Base-by-base conservation (phyloP, 2,113 vertebrate species). In the Mohoua ochrocephala region DNA sequence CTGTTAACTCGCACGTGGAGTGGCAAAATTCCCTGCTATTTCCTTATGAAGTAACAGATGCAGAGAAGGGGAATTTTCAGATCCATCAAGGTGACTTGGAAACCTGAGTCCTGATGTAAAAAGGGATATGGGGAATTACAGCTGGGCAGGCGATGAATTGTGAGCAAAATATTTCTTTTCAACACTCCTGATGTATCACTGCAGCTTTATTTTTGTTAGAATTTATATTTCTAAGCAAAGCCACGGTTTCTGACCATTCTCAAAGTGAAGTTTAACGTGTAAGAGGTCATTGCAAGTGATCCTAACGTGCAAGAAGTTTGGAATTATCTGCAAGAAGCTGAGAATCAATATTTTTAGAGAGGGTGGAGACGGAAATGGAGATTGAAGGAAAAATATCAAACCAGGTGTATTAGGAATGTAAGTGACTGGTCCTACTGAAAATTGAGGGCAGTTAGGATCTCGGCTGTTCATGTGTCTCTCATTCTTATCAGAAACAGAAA, bases 41-140 rank as follows among this genome's bases (percentile, higher is more conserved):
- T 65, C 24, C 26, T 33, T 13, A 5, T 22, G 2, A 1, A 42
- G 10, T 24, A 60, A 54, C 0, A 2, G 1, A 15, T 5, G 7
- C 33, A 56, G 30, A 42, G 30, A 20, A 73, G 11, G 13, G 9
- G 7, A n/a, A n/a, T 35, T 52, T 87, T 74, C 37, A 83, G 21
- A 30, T 54, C 42, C 24, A 2, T 49, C n/a, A 44, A 44, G 45
- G 37, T 73, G 57, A 57, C 47, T 53, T 57, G 26, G 20, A 31
- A 84, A 37, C 52, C 3, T 6, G 19, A 71, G 10, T 50, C 44
- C 41, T 47, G 30, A 56, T 35, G 23, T 57, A 16, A 61, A 67
- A 80, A 67, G 5, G 13, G 19, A 20, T 20, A 15, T 23, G 13
- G 11, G n/a, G 30, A 71, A 49, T 60, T 68, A 28, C 17, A 70